Base-by-base conservation (phyloP, 1,140 invertebrate species). In the Heterodera carotae region DNA sequence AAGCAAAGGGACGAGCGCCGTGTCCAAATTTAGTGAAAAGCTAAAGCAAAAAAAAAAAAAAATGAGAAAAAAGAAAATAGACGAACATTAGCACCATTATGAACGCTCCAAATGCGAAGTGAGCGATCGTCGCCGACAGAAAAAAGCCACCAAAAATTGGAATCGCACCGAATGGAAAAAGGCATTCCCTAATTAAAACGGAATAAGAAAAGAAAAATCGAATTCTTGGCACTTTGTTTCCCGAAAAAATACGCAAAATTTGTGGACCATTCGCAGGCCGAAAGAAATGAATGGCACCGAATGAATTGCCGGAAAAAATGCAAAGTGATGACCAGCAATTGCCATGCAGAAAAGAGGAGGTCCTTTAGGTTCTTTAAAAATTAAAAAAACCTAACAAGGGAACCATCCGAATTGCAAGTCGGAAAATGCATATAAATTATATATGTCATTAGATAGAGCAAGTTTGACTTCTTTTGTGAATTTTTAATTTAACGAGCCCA, bases 51-150 rank as follows among this genome's bases (percentile, higher is more conserved):
- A 22, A 18, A 56, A 36, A 62, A n/a, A 29, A n/a, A 31, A 36
- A 18, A 15, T n/a, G n/a, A n/a, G 43, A 39, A n/a, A 18, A 48
- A 25, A 2, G n/a, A 70, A 48, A n/a, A 18, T 48, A 10, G 36
- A 39, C 36, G 29, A 18, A 74, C 71, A 31, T 74, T 25, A 8
- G 36, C 29, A 18, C 71, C 71, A 15, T 60, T 62, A 7, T 33
- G 53, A 73, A 59, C 27, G 8, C 12, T 22, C 71, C 71, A 74
- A 34, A 74, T 10, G 34, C 71, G 71, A 29, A 74, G 56, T 56
- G 71, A n/a, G 22, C 71, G 71, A 62, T 74, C 71, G 64, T 74
- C 71, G 3, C 71, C 71, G 18, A 74, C 53, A 25, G 39, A 56
- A 12, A 74, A 74, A 27, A 74, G 64, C 71, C 71, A 74, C 12